Evolutionary conservation across 2,888 invertebrate genomes (phyloP).

Genomic region (Caenorhabditis parvicauda): DNA sequence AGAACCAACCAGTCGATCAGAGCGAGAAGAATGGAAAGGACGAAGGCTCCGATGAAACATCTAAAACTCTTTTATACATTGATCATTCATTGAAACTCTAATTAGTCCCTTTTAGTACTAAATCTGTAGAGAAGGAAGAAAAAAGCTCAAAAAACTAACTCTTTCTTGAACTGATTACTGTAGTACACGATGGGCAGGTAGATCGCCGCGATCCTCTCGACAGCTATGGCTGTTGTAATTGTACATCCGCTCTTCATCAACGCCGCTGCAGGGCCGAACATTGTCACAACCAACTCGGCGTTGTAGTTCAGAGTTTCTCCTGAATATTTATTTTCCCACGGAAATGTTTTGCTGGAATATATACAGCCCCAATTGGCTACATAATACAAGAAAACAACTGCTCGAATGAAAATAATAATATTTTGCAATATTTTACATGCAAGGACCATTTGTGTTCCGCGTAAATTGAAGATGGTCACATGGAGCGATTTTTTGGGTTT

Average conservation of each 20-base stretch:
- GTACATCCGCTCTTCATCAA: constrained; percentile 34
- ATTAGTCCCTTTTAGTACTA: no score
- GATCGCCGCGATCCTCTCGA: constrained; percentile 25
- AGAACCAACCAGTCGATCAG: constrained; percentile 22
- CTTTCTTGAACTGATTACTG: constrained; percentile 17
- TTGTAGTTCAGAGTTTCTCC: constrained; percentile 20
- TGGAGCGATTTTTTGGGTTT: no score
- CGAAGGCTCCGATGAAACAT: constrained; percentile 18
- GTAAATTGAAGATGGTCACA: no score
- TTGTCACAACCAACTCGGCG: constrained; percentile 13
- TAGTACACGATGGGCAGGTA: constrained; percentile 25
- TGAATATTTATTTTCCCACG: constrained; percentile 6
- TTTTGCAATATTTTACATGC: no score
- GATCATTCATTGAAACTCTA: not conserved
- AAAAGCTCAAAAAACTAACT: no score
- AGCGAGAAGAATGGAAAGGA: constrained; percentile 18
- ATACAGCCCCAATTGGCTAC: not conserved
- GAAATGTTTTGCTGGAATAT: not conserved
- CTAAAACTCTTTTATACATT: constrained; percentile 6
- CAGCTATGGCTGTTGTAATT: constrained; percentile 24
- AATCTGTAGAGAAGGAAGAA: no score
- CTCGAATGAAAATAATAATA: no score
- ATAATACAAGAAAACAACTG: no score
- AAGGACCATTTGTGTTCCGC: no score
- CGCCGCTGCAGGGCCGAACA: constrained; percentile 24